Conservation (phyloP, 2,797 vertebrate genomes). For the Amphiprion clarkii region DNA sequence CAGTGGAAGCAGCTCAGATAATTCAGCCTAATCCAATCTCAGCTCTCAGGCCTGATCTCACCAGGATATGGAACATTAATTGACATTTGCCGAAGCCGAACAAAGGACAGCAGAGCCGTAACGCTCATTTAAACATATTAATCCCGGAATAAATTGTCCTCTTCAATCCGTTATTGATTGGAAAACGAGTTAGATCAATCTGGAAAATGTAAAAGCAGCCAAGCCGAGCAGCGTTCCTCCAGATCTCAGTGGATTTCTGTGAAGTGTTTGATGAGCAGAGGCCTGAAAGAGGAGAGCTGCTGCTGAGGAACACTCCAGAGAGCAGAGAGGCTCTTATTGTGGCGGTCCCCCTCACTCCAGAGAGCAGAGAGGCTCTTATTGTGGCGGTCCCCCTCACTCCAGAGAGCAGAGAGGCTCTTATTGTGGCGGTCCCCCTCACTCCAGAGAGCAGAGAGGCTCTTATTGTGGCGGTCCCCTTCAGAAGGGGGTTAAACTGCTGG, state of each 20-base stretch:
- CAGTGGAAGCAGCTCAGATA: slow-evolving; percentile 74
- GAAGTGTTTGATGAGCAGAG: slow-evolving; percentile 26
- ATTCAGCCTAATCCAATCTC: slow-evolving; percentile 84
- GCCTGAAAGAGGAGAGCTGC: too few species aligned
- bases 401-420: too few species aligned
- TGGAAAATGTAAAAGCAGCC: slow-evolving; percentile 55
- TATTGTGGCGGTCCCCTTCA: background rate
- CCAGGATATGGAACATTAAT: slow-evolving; percentile 83
- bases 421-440: background rate
- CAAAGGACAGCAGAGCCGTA: slow-evolving; percentile 81
- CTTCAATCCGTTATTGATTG: slow-evolving; percentile 75
- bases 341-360: slow-evolving; percentile 34
- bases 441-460: too few species aligned
- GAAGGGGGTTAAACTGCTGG: too few species aligned
- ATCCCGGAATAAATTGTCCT: slow-evolving; percentile 76
- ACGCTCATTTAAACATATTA: slow-evolving; percentile 79
- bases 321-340: slow-evolving; percentile 62
- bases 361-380: slow-evolving; percentile 60
- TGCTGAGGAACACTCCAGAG: too few species aligned
- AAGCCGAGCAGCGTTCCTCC: slow-evolving; percentile 17
- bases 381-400: slow-evolving; percentile 40
- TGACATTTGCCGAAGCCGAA: slow-evolving; percentile 85
- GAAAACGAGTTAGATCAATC: slow-evolving; percentile 75
- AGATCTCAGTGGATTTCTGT: slow-evolving; percentile 60
- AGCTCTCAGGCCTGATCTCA: slow-evolving; percentile 80